Percentiles rank a stretch among this genome's conserved stretches.
These are phyloP conservation scores for Pampusana beccarii DNA, from an alignment of 2,113 vertebrate genomes.

Conservation along the genomic window DNA sequence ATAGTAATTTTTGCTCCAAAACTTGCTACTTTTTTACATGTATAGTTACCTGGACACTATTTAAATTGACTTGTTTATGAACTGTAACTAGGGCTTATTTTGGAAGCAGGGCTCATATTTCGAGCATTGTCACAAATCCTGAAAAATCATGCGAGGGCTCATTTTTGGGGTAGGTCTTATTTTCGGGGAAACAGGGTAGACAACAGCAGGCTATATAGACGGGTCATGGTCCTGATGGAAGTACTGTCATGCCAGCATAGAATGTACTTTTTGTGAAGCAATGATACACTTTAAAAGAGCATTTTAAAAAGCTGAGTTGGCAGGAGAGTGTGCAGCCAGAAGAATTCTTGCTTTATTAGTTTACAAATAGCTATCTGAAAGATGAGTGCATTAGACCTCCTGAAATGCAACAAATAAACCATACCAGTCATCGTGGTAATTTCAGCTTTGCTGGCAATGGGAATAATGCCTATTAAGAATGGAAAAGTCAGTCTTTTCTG, in stretches of 20 bases:
- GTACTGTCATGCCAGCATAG: accelerated
- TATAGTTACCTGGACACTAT: too few species aligned
- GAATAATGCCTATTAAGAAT: not conserved
- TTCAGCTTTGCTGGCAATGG: accelerated
- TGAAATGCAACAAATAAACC: not conserved
- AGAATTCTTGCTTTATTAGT: not conserved
- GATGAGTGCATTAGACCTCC: not conserved
- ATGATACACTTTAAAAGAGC: too few species aligned
- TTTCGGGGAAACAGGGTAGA: not conserved
- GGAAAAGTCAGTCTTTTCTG: not conserved
- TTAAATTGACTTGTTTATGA: too few species aligned
- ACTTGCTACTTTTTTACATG: too few species aligned
- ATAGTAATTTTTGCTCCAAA: too few species aligned
- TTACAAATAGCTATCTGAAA: not conserved
- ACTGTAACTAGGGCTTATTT: too few species aligned
- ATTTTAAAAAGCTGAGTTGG: not conserved
- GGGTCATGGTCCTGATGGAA: not conserved
- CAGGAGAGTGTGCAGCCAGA: not conserved
- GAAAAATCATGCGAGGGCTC: too few species aligned
- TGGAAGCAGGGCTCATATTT: too few species aligned
- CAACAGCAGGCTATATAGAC: too few species aligned
- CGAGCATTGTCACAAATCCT: too few species aligned
- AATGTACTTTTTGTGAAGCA: not conserved
- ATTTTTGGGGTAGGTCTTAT: too few species aligned
- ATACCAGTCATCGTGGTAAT: accelerated